A percentile compares a stretch with the other conserved stretches of the same genome.
Evolutionary conservation across 2,113 vertebrate genomes (phyloP).

Genomic region (Cyphomyrus plagiostoma): DNA sequence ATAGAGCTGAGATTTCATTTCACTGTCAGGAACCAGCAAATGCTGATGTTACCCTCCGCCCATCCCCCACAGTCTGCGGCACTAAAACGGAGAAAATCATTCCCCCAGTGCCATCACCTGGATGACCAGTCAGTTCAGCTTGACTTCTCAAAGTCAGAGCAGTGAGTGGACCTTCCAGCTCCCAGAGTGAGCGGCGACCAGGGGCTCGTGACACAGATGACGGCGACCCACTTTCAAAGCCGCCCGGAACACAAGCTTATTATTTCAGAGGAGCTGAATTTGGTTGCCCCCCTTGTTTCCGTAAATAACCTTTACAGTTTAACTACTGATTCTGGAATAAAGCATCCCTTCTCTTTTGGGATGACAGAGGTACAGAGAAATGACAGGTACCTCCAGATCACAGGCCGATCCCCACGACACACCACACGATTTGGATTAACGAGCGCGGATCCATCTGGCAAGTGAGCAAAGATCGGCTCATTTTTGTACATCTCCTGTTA

Average conservation of each 20-base stretch:
- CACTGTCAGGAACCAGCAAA: not conserved
- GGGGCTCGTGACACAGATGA: too few relatives aligned
- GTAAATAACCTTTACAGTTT: slow-evolving; percentile 18
- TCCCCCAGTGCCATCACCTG: not conserved
- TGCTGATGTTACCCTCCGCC: not conserved
- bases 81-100: not conserved
- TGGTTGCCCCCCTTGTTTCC: slow-evolving; percentile 3
- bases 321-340: not conserved
- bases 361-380: not conserved
- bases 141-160: not conserved
- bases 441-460: not conserved
- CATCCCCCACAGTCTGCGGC: not conserved
- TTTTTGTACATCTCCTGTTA: not conserved
- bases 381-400: not conserved
- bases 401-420: not conserved
- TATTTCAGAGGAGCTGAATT: not conserved
- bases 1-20: not conserved
- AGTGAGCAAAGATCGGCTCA: not conserved
- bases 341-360: not conserved
- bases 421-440: not conserved
- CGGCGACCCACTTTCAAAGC: slow-evolving; percentile 4
- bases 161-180: not conserved
- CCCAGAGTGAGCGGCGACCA: not conserved
- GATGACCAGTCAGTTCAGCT: not conserved
- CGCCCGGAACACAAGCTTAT: not conserved